Evolutionary conservation across 2,888 invertebrate species (phyloP).

Genomic region (Drosophila flavopinicola): DNA sequence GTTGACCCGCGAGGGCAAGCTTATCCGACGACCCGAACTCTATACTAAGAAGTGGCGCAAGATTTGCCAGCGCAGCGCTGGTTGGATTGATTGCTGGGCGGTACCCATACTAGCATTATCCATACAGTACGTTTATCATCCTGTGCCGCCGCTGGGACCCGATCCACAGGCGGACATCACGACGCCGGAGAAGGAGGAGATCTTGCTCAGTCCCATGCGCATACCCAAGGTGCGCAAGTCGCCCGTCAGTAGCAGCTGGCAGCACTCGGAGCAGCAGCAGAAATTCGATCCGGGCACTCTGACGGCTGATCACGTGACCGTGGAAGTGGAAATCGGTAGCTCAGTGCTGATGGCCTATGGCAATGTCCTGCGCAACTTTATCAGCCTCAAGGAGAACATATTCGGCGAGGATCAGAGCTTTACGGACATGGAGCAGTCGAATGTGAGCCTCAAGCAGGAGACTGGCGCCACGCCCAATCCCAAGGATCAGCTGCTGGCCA

Average conservation of each 20-base stretch:
- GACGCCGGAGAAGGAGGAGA: slow-evolving; percentile 97
- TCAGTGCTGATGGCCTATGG: slow-evolving; percentile 96
- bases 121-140: slow-evolving; percentile 96
- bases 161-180: slow-evolving; percentile 96
- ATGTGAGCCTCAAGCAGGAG: slow-evolving; percentile 84
- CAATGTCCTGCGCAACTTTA: slow-evolving; percentile 94
- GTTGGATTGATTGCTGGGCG: slow-evolving; percentile 99
- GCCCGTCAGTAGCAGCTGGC: slow-evolving; percentile 88
- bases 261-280: slow-evolving; percentile 85
- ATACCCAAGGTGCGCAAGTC: slow-evolving; percentile 92
- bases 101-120: slow-evolving; percentile 97
- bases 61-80: slow-evolving; percentile 88
- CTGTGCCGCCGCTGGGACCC: slow-evolving; percentile 94
- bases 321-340: slow-evolving; percentile 97
- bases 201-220: slow-evolving; percentile 94
- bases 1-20: slow-evolving; percentile 90
- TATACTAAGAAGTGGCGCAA: slow-evolving; percentile 91
- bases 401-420: slow-evolving; percentile 98
- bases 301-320: slow-evolving; percentile 93
- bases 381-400: slow-evolving; percentile 97
- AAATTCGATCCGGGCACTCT: slow-evolving; percentile 95
- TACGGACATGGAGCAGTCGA: slow-evolving; percentile 93
- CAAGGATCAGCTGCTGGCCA: slow-evolving; percentile 84
- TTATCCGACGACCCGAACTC: slow-evolving; percentile 85
- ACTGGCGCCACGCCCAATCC: slow-evolving; percentile 82